A percentile compares a stretch with the other conserved stretches of the same genome.
These are phyloP conservation scores for Hucho hucho DNA, from an alignment of 2,113 vertebrate species.

Conservation along the genomic window DNA sequence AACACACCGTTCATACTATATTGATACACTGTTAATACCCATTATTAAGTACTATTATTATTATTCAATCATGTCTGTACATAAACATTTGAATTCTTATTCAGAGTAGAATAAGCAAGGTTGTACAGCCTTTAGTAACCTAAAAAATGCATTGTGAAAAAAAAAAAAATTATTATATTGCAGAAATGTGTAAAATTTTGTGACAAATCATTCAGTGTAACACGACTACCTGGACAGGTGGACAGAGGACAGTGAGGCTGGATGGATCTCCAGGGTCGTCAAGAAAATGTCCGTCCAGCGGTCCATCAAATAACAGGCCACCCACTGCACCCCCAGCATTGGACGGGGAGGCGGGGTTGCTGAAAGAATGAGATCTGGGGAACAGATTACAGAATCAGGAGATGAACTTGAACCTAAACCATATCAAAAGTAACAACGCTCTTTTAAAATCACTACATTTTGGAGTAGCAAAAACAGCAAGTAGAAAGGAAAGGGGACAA, in stretches of 20 bases:
- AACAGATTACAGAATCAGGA: conserved; percentile 24
- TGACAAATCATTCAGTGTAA: background rate
- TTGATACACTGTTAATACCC: too few relatives aligned
- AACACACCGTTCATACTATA: background rate
- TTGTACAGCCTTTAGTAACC: too few relatives aligned
- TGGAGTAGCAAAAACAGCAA: background rate
- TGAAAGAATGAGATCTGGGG: conserved; percentile 88
- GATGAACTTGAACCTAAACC: background rate
- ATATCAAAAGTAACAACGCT: too few relatives aligned
- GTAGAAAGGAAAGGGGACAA: background rate
- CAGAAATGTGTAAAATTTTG: too few relatives aligned
- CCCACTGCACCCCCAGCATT: conserved; percentile 64
- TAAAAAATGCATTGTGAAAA: too few relatives aligned
- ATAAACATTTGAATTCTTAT: too few relatives aligned
- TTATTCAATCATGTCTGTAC: too few relatives aligned
- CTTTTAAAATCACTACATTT: too few relatives aligned
- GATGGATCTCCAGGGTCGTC: conserved; percentile 83
- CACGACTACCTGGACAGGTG: conserved; percentile 84
- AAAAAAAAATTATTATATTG: too few relatives aligned
- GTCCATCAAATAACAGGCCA: conserved; percentile 75
- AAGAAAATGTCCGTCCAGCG: conserved; percentile 79
- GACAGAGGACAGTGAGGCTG: conserved; percentile 84
- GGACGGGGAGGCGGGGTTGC: conserved; percentile 75
- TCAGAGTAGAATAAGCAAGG: too few relatives aligned
- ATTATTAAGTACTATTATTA: too few relatives aligned